Conservation (phyloP, 2,113 vertebrate genomes). For the Oceanodroma tethys region DNA sequence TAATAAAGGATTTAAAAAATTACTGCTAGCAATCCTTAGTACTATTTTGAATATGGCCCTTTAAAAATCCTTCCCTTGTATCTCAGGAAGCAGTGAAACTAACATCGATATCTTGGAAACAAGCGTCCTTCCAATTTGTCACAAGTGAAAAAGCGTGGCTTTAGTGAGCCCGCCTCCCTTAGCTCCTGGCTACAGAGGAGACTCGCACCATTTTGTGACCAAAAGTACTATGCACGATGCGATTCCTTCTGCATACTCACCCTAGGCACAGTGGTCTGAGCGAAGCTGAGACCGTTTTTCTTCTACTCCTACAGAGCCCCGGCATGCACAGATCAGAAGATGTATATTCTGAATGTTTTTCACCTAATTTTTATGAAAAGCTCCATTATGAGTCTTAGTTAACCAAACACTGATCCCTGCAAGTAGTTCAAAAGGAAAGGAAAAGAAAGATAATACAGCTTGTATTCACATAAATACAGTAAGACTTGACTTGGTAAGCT, state of each 20-base stretch:
- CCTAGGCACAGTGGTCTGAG: not conserved
- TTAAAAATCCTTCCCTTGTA: not conserved
- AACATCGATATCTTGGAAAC: not conserved
- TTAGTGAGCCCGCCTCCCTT: not conserved
- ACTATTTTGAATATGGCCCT: not conserved
- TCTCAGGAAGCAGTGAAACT: not conserved
- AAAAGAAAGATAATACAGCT: not conserved
- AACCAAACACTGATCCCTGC: not conserved
- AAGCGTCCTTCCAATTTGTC: not conserved
- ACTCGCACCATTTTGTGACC: rapidly evolving
- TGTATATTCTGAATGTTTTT: not conserved
- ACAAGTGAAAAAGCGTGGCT: not conserved
- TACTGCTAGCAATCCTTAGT: not conserved
- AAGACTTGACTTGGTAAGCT: slow-evolving; percentile 23
- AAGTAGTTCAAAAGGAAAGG: not conserved
- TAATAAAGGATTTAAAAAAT: not conserved
- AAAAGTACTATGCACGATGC: rapidly evolving
- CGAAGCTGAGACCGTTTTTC: not conserved
- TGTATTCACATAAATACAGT: not conserved
- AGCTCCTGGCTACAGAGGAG: not conserved
- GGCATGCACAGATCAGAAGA: not conserved
- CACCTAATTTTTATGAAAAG: not conserved
- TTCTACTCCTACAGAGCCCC: not conserved
- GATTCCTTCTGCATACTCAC: not conserved
- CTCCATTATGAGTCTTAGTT: not conserved